phyloP scores from a whole-genome alignment of 2,113 vertebrate species.

The Phainopepla nitens region DNA sequence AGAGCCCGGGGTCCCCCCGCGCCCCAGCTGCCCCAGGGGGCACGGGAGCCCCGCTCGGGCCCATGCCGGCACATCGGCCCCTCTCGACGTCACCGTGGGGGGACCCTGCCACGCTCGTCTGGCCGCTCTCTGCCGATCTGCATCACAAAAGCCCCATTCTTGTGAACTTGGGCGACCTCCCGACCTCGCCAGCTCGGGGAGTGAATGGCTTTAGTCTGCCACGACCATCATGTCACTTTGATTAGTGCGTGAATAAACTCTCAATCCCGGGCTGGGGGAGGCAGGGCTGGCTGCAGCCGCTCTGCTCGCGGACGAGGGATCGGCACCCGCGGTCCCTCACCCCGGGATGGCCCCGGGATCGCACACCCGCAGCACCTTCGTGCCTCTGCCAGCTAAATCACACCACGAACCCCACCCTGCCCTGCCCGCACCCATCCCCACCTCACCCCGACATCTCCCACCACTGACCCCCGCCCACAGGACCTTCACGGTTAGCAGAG shows the following conservation, averaged over 20 bases:
- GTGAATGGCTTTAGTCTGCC: conserved; percentile 80
- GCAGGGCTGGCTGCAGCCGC: neutral
- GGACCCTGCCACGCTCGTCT: conserved; percentile 23
- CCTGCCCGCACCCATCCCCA: neutral
- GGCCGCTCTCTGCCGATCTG: conserved; percentile 69
- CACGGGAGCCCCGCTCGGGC: neutral
- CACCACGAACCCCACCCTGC: fast-evolving
- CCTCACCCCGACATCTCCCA: fast-evolving
- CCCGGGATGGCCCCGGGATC: neutral
- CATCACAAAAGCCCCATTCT: conserved; percentile 83
- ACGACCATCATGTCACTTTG: conserved; percentile 74
- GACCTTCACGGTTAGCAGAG: fast-evolving
- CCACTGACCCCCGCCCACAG: fast-evolving
- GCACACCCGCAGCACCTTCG: fast-evolving
- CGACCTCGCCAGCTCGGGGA: conserved; percentile 79
- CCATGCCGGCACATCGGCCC: neutral
- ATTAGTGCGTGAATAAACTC: conserved; percentile 73
- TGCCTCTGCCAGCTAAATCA: neutral
- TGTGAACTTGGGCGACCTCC: conserved; percentile 85
- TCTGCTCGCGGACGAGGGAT: neutral
- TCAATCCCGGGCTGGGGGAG: conserved; percentile 52
- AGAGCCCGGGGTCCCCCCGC: neutral
- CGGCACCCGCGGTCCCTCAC: neutral
- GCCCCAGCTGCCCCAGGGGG: neutral
- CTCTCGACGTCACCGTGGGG: neutral